Conservation (phyloP, 2,797 vertebrate species). For the Caiman crocodilus region DNA sequence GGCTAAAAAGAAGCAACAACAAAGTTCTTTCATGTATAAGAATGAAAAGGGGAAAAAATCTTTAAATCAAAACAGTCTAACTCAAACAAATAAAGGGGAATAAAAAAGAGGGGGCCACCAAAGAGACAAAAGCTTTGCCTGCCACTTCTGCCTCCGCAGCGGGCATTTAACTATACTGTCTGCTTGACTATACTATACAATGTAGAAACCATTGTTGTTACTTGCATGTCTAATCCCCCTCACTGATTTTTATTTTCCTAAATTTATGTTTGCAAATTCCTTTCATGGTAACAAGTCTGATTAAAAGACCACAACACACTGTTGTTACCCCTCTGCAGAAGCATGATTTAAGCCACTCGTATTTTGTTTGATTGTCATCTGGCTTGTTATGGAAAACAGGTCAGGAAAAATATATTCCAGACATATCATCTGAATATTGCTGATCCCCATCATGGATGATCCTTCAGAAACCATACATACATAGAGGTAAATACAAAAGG, state of each 20-base stretch:
- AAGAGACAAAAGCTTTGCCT: constrained; percentile 87
- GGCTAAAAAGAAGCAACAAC: constrained; percentile 76
- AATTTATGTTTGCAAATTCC: constrained; percentile 81
- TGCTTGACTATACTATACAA: constrained; percentile 93
- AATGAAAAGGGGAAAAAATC: constrained; percentile 77
- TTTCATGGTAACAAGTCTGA: constrained; percentile 80
- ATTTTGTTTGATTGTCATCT: constrained; percentile 80
- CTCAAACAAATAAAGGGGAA: constrained; percentile 71
- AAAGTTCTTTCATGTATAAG: constrained; percentile 74
- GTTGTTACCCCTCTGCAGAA: constrained; percentile 76
- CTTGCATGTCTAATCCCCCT: constrained; percentile 91
- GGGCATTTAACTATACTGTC: constrained; percentile 86
- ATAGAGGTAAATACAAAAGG: constrained; percentile 50
- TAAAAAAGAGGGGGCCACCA: constrained; percentile 85
- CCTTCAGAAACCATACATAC: constrained; percentile 64
- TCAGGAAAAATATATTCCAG: constrained; percentile 72
- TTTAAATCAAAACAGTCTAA: constrained; percentile 73
- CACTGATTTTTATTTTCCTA: constrained; percentile 82
- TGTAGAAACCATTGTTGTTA: constrained; percentile 91
- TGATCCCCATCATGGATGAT: constrained; percentile 76
- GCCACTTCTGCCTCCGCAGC: constrained; percentile 88
- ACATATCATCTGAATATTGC: constrained; percentile 71
- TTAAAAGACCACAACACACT: constrained; percentile 75
- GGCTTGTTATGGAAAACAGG: constrained; percentile 75
- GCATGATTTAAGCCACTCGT: constrained; percentile 80